These are phyloP conservation scores for Beaufortia kweichowensis DNA, from an alignment of 2,113 vertebrate genomes.

Conservation along the genomic window DNA sequence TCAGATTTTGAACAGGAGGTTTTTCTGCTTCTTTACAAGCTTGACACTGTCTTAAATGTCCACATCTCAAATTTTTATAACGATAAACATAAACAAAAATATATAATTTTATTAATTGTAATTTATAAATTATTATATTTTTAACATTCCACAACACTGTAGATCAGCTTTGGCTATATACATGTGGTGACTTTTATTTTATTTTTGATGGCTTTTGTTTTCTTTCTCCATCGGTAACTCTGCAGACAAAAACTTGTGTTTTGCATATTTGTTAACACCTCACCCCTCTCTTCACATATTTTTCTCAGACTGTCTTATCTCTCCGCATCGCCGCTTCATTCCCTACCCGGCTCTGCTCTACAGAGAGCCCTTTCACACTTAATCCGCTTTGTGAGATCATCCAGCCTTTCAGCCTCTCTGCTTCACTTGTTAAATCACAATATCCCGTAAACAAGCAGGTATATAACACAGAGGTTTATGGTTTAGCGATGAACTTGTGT, in stretches of 20 bases:
- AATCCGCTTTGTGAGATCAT: slow-evolving; percentile 11
- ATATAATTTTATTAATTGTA: no score
- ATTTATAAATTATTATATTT: not conserved
- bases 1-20: no score
- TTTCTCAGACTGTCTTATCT: slow-evolving; percentile 9
- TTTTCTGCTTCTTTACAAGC: no score
- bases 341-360: slow-evolving; percentile 51
- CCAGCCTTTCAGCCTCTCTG: slow-evolving; percentile 23
- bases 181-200: no score
- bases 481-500: slow-evolving; percentile 58
- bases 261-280: slow-evolving; percentile 47
- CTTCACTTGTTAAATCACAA: slow-evolving; percentile 46
- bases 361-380: slow-evolving; percentile 43
- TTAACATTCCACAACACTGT: not conserved
- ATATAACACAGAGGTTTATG: slow-evolving; percentile 57
- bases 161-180: not conserved
- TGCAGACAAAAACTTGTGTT: slow-evolving; percentile 52
- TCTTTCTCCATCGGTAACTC: slow-evolving; percentile 47
- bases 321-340: not conserved
- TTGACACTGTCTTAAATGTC: no score
- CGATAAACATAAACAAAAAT: no score
- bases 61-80: no score
- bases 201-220: not conserved
- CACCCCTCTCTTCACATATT: slow-evolving; percentile 51
- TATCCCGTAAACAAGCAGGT: slow-evolving; percentile 57